Evolutionary conservation across 2,113 vertebrate species (phyloP).

Genomic region (Anoplopoma fimbria): DNA sequence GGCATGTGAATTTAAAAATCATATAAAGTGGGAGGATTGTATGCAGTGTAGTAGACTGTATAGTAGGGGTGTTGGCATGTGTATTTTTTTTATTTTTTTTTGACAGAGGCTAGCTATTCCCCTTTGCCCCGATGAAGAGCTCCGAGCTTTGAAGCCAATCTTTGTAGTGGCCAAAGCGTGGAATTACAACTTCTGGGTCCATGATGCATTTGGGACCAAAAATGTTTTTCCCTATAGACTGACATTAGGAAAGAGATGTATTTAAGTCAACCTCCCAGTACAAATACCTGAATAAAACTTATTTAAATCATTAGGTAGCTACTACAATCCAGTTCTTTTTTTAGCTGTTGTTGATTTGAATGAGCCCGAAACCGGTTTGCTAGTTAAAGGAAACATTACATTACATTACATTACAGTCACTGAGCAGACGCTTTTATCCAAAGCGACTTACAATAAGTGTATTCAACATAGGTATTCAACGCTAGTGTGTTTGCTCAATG

Average conservation of each 20-base stretch:
- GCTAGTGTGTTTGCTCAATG: too few species aligned
- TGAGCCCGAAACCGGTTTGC: too few species aligned
- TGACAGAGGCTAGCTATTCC: not conserved
- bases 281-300: not conserved
- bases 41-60: not conserved
- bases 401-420: too few species aligned
- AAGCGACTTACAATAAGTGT: too few species aligned
- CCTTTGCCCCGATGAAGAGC: too few species aligned
- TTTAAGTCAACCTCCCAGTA: not conserved
- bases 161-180: not conserved
- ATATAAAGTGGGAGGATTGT: conserved; percentile 9
- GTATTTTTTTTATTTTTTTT: not conserved
- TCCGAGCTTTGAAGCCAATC: not conserved
- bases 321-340: not conserved
- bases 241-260: too few species aligned
- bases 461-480: too few species aligned
- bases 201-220: not conserved
- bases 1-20: conserved; percentile 17
- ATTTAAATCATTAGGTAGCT: not conserved
- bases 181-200: not conserved
- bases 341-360: not conserved
- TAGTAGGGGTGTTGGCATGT: not conserved
- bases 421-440: too few species aligned
- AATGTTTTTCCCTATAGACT: too few species aligned
- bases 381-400: too few species aligned